phyloP scores from a whole-genome alignment of 2,113 vertebrate genomes.

The Cacatua alba region DNA sequence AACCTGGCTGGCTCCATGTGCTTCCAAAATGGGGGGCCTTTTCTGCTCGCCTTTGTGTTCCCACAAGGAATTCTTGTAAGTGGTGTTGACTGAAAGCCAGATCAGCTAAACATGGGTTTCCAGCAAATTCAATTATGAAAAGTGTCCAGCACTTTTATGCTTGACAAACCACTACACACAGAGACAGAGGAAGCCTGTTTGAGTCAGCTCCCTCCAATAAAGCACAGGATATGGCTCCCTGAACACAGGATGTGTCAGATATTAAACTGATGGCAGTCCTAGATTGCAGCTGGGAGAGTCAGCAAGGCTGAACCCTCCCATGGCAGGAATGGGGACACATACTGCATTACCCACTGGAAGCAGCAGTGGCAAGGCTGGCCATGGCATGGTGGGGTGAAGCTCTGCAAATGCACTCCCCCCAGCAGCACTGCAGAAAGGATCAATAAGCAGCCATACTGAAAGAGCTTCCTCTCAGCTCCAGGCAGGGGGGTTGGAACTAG shows the following conservation, averaged over 20 bases:
- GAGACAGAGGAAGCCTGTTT: not conserved
- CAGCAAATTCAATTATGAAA: not conserved
- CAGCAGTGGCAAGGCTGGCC: not conserved
- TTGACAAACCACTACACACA: not conserved
- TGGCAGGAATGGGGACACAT: accelerated
- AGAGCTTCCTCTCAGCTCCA: not conserved
- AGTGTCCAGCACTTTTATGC: not conserved
- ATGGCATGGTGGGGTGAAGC: not conserved
- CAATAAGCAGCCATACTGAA: not conserved
- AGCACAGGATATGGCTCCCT: not conserved
- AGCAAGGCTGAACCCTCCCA: not conserved
- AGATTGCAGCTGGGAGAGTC: not conserved
- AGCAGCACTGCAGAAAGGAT: not conserved
- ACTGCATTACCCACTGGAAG: not conserved
- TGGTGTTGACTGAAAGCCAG: not conserved
- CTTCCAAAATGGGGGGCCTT: not conserved
- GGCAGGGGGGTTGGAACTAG: not conserved
- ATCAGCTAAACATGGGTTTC: not conserved
- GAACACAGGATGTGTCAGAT: not conserved
- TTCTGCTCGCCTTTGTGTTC: not conserved
- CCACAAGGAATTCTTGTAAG: not conserved
- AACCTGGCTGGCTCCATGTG: not conserved
- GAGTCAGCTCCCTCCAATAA: not conserved
- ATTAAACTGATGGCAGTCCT: not conserved
- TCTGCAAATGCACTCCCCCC: not conserved